Base-by-base conservation (phyloP, 2,113 vertebrate species). In the Lepisosteus oculatus region DNA sequence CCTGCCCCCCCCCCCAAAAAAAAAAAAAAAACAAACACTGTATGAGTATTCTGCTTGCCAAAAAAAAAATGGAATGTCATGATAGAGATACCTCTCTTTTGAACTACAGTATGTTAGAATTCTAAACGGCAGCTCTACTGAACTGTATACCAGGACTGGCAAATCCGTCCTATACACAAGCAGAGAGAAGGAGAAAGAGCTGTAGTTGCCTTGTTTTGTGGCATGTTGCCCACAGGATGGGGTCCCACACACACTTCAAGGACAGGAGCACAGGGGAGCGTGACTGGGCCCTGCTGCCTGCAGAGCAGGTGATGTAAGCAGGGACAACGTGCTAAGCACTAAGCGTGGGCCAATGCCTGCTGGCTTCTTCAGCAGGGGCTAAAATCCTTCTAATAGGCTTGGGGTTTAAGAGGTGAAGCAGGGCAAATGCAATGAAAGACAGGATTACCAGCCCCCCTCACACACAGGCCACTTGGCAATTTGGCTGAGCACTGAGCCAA, bases 341-440 rank as follows among this genome's bases (percentile, higher is more conserved):
- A 4, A 4, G 1, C 61, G 81, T 47, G 68, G 55, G 79, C 85
- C 86, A 59, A 3, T 59, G 56, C 12, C 11, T 4, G 12, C n/a
- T 13, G 11, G 13, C 56, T 59, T 78, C 78, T 76, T 70, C 81
- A 83, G 76, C 68, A n/a, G 42, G 15, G 77, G 74, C 47, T 69
- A 91, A 90, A 89, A 87, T 86, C 86, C 63, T 70, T 43, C 74
- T 89, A 89, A 90, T 88, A 87, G 80, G 88, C 87, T 91, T 88
- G 86, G 81, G 84, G 81, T 85, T 90, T 86, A 88, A 72, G 80
- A 78, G 80, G 83, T 85, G 76, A 84, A 80, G 74, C 77, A 70
- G 80, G 80, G 79, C 73, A 77, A 80, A 55, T 62, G 42, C 66
- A 71, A 76, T 64, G 65, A 68, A 65, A 84, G 88, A 78, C 68